These are phyloP conservation scores for Bubo blakistoni DNA, from an alignment of 2,113 vertebrate species.

Conservation along the genomic window DNA sequence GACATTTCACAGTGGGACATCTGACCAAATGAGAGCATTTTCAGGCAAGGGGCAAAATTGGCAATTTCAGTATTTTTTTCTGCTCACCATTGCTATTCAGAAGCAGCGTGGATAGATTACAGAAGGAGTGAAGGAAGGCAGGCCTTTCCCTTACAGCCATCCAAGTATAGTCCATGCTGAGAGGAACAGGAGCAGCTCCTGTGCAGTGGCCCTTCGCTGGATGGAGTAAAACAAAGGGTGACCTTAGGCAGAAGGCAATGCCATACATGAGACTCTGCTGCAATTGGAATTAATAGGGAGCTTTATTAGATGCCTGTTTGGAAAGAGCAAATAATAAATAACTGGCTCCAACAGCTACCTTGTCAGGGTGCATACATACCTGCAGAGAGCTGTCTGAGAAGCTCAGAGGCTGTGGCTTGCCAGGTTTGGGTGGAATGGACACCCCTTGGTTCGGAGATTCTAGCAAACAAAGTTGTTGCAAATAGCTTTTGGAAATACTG, in stretches of 20 bases:
- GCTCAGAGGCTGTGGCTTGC: neutral
- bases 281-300: neutral
- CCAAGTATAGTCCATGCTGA: neutral
- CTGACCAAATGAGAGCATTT: neutral
- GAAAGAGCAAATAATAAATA: neutral
- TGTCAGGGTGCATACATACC: fast-evolving
- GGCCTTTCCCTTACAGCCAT: neutral
- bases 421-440: neutral
- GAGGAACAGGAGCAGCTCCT: neutral
- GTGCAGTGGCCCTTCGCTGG: neutral
- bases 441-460: neutral
- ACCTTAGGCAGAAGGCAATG: neutral
- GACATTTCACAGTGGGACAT: neutral
- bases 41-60: neutral
- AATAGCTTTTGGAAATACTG: neutral
- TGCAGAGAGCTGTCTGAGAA: neutral
- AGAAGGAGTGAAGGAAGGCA: neutral
- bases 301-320: neutral
- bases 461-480: neutral
- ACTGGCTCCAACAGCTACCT: too few relatives aligned
- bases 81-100: neutral
- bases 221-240: neutral
- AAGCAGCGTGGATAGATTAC: neutral
- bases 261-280: neutral
- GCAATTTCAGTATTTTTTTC: neutral